These are phyloP conservation scores for Procambarus virginalis DNA, from an alignment of 1,140 invertebrate species.

Conservation along the genomic window DNA sequence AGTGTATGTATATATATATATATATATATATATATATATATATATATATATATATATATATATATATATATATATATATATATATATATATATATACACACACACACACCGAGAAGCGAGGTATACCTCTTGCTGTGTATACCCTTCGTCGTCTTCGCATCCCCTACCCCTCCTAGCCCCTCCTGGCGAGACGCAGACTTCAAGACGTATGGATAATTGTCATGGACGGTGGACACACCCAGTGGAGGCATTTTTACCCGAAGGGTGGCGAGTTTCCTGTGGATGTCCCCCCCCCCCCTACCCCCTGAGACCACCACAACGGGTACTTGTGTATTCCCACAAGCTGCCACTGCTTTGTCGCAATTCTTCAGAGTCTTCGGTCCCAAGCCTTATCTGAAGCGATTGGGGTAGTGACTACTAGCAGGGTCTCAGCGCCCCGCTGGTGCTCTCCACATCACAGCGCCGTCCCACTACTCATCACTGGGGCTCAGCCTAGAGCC, in stretches of 20 bases:
- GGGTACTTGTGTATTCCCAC: constrained; percentile 1
- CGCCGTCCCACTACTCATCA: no score
- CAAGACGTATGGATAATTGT: not conserved
- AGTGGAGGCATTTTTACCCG: not conserved
- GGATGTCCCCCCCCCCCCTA: not conserved
- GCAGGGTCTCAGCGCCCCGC: no score
- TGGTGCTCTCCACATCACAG: no score
- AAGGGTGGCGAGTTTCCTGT: not conserved
- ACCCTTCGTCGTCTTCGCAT: not conserved
- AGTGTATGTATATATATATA: no score
- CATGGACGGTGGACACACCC: not conserved
- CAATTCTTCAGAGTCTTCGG: not conserved
- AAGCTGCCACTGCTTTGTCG: not conserved
- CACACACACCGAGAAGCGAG: no score
- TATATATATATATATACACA: no score
- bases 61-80: no score
- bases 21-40: no score
- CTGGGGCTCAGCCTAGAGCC: no score
- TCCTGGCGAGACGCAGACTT: not conserved
- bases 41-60: no score
- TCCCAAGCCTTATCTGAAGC: not conserved
- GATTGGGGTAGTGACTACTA: no score
- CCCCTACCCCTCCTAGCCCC: not conserved
- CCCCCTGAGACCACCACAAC: not conserved
- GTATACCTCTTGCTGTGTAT: not conserved